Percentiles rank a stretch among this genome's conserved stretches.
Evolutionary conservation across 2,888 invertebrate species (phyloP).

Genomic region (Epistrophe eligans): DNA sequence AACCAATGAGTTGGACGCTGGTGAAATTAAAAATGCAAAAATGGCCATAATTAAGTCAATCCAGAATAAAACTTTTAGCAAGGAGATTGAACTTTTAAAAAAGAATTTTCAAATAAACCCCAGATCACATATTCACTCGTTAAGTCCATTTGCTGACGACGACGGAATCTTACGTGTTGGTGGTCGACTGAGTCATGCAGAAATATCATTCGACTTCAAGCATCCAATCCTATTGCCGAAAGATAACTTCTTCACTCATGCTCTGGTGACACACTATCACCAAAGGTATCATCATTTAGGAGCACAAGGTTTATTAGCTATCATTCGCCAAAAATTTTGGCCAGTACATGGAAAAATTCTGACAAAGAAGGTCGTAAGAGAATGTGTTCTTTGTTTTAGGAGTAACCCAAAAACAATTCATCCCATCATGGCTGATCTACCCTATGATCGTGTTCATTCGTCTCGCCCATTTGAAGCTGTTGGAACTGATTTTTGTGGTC

Average conservation of each 20-base stretch:
- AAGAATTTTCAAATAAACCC: not conserved
- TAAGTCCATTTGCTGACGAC: not conserved
- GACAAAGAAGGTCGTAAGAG: not conserved
- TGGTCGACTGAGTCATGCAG: too few relatives aligned
- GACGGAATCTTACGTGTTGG: too few relatives aligned
- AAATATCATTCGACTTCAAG: not conserved
- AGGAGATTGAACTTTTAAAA: not conserved
- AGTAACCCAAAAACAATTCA: too few relatives aligned
- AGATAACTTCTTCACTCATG: too few relatives aligned
- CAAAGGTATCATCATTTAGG: too few relatives aligned
- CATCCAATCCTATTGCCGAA: too few relatives aligned
- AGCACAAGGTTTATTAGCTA: not conserved
- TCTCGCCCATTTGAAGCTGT: too few relatives aligned
- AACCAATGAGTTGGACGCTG: not conserved
- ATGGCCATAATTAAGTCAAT: not conserved
- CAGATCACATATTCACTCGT: not conserved
- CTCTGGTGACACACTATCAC: too few relatives aligned
- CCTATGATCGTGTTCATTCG: too few relatives aligned
- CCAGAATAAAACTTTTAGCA: not conserved
- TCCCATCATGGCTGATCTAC: too few relatives aligned
- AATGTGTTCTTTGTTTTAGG: not conserved
- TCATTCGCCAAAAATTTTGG: not conserved
- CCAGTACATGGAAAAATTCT: not conserved
- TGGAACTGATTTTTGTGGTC: not conserved
- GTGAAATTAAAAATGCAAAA: not conserved